Conservation (phyloP, 2,113 vertebrate genomes). For the Serilophus lunatus region DNA sequence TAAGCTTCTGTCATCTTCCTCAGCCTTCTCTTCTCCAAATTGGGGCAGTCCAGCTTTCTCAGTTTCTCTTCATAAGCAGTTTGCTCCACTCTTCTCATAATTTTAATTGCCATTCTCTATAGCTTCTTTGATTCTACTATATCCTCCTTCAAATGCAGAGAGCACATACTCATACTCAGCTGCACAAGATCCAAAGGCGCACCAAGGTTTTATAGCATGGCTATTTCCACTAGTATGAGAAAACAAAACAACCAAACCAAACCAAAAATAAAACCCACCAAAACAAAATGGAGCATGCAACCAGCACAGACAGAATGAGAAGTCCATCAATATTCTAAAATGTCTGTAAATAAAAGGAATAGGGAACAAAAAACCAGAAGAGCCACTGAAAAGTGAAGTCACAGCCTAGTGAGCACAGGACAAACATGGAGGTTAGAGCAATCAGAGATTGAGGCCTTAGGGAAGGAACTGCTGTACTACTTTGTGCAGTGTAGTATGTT, state of each 20-base stretch:
- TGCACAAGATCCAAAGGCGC: neutral
- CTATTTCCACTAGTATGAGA: neutral
- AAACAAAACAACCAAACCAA: neutral
- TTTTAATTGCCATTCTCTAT: neutral
- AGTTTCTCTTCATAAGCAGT: neutral
- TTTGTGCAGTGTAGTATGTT: neutral
- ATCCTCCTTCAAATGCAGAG: neutral
- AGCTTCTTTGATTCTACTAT: neutral
- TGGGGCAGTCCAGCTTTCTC: neutral
- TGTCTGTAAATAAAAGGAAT: neutral
- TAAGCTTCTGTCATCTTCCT: neutral
- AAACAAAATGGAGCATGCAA: neutral
- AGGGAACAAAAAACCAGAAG: neutral
- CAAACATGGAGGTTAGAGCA: neutral
- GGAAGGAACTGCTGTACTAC: neutral
- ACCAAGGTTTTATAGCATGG: neutral
- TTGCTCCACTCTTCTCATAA: neutral
- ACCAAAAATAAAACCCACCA: neutral
- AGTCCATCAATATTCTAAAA: neutral
- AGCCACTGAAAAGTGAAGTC: neutral
- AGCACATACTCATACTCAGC: neutral
- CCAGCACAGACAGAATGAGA: neutral
- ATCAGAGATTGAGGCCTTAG: neutral
- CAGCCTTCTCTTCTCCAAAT: neutral
- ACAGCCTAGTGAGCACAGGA: neutral